Conservation (phyloP, 1,140 invertebrate species). For the Ceratitis capitata region DNA sequence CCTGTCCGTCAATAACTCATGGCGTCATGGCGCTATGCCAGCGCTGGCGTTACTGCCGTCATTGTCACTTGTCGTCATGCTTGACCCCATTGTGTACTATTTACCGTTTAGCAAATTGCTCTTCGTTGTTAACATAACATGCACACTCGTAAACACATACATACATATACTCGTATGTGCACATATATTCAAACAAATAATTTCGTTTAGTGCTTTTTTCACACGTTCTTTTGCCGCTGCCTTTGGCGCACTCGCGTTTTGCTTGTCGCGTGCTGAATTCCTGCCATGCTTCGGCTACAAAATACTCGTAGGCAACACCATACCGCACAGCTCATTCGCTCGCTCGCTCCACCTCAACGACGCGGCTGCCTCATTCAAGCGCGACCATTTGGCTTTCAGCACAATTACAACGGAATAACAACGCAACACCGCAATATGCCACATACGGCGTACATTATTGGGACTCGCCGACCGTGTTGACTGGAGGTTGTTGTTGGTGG, state of each 20-base stretch:
- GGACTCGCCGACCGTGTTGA: no score
- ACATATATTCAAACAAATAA: no score
- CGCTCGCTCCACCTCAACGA: no score
- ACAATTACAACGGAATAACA: constrained; percentile 22
- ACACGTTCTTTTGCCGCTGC: not conserved
- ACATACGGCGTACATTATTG: not conserved
- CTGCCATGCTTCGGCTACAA: not conserved
- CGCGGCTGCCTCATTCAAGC: not conserved
- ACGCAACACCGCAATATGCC: not conserved
- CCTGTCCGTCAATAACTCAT: not conserved
- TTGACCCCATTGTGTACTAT: constrained; percentile 29
- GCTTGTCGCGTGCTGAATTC: constrained; percentile 31
- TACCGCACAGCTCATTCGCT: not conserved
- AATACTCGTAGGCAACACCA: not conserved
- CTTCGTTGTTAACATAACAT: not conserved
- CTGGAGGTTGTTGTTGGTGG: no score
- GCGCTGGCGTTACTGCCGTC: not conserved
- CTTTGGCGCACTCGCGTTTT: not conserved
- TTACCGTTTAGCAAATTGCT: constrained; percentile 17
- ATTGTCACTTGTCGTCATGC: not conserved
- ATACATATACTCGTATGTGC: no score
- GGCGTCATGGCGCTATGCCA: not conserved
- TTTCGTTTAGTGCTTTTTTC: constrained; percentile 12
- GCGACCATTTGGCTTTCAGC: constrained; percentile 31
- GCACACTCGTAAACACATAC: no score